Conservation (phyloP, 2,888 invertebrate species). For the Acanthosoma haemorrhoidale region DNA sequence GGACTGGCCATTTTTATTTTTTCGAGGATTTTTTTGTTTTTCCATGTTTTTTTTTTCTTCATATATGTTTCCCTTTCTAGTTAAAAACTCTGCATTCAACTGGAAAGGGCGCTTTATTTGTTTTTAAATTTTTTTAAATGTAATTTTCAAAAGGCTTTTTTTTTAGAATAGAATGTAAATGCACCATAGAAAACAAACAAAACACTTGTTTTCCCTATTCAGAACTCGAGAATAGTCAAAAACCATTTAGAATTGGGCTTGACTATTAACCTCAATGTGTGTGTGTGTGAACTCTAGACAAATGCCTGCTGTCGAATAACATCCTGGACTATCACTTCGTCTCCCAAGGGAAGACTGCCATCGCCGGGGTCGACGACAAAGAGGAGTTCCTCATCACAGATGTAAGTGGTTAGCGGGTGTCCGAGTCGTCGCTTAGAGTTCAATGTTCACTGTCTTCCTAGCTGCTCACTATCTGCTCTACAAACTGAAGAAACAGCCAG, state of each 20-base stretch:
- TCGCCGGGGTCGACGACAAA: conserved; percentile 90
- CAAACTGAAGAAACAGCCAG: too few species aligned
- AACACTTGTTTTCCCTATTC: not conserved
- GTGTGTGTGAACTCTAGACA: conserved; percentile 26
- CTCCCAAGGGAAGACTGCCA: conserved; percentile 93
- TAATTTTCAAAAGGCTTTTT: not conserved
- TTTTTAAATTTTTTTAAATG: too few species aligned
- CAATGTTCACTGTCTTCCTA: too few species aligned
- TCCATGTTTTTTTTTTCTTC: not conserved
- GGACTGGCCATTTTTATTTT: not conserved
- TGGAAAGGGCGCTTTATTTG: not conserved
- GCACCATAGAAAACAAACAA: not conserved
- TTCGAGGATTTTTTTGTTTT: conserved; percentile 2
- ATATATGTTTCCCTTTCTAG: not conserved
- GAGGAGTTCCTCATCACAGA: conserved; percentile 86
- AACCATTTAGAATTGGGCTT: not conserved
- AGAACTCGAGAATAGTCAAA: not conserved
- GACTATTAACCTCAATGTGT: conserved; percentile 10
- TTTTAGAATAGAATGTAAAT: not conserved
- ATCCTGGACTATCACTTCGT: conserved; percentile 91
- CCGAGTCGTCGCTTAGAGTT: conserved; percentile 8
- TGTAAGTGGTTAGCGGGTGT: conserved; percentile 61
- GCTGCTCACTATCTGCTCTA: too few species aligned
- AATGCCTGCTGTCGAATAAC: conserved; percentile 74
- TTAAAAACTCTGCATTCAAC: not conserved